Conservation (phyloP, 2,888 invertebrate species). For the Crepidodera aurea region DNA sequence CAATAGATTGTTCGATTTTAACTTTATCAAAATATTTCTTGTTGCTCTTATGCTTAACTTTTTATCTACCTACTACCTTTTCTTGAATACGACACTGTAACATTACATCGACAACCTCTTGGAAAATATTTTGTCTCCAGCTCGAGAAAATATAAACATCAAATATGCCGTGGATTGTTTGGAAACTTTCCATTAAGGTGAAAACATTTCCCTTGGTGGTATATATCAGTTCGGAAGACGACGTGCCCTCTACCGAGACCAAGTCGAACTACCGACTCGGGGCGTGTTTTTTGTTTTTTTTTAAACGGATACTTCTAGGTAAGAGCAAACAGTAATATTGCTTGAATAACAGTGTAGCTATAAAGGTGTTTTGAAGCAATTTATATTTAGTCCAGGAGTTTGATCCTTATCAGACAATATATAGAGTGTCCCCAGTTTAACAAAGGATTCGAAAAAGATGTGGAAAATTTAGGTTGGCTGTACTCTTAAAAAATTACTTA, state of each 20-base stretch:
- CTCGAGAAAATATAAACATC: not conserved
- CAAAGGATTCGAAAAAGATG: no score
- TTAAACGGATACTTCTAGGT: not conserved
- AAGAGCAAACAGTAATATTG: not conserved
- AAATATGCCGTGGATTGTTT: not conserved
- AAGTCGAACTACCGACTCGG: not conserved
- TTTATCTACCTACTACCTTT: no score
- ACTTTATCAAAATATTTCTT: no score
- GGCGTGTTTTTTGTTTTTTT: not conserved
- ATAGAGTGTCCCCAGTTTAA: no score
- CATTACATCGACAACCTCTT: not conserved
- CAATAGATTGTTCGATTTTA: no score
- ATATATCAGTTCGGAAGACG: not conserved
- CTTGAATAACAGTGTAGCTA: not conserved
- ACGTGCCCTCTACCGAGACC: not conserved
- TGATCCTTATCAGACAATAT: no score
- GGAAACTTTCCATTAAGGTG: conserved; percentile 1
- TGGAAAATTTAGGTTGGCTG: no score
- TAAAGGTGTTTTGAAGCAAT: no score
- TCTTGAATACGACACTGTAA: no score
- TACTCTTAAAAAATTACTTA: no score
- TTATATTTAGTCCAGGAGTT: no score
- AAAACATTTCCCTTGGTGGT: not conserved
- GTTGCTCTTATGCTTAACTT: no score
- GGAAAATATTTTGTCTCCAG: not conserved